Conservation (phyloP, 2,888 invertebrate genomes). For the Ectobius pallidus region DNA sequence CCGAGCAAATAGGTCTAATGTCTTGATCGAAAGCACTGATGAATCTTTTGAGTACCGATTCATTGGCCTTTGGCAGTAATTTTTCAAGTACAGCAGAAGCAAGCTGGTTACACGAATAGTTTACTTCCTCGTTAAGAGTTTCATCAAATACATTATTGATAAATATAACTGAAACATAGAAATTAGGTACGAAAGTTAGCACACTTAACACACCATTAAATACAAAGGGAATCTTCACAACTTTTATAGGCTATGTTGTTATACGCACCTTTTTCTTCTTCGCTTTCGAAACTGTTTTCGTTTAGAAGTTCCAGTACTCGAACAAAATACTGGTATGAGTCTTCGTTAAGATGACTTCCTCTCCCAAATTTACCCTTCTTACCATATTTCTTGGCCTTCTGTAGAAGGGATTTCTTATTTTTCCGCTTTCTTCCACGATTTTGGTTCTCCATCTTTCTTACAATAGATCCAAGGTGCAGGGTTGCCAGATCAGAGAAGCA, state of each 20-base stretch:
- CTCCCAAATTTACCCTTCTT: constrained; percentile 75
- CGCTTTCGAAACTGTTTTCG: constrained; percentile 67
- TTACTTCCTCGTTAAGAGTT: constrained; percentile 71
- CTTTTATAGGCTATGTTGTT: neutral
- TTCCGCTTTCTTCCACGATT: constrained; percentile 18
- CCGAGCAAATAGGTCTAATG: constrained; percentile 72
- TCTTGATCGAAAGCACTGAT: constrained; percentile 67
- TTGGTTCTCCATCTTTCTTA: too few species aligned
- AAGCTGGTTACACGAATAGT: constrained; percentile 78
- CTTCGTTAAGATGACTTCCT: constrained; percentile 72
- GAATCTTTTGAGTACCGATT: constrained; percentile 67
- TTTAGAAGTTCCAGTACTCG: constrained; percentile 71
- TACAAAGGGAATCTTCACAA: too few species aligned
- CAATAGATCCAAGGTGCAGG: too few species aligned
- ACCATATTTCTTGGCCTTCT: constrained; percentile 77
- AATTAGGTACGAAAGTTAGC: too few species aligned
- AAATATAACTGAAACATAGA: constrained; percentile 60
- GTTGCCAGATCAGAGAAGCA: too few species aligned
- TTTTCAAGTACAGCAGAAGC: constrained; percentile 78
- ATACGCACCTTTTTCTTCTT: constrained; percentile 80
- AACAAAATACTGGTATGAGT: constrained; percentile 78
- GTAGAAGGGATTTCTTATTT: constrained; percentile 64
- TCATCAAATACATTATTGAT: constrained; percentile 78
- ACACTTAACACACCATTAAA: too few species aligned
- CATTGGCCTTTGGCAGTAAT: constrained; percentile 71